Percentiles rank a stretch among this genome's conserved stretches.
Conservation (phyloP, 64 coral and sea anemone species). For the Montipora foliosa region DNA sequence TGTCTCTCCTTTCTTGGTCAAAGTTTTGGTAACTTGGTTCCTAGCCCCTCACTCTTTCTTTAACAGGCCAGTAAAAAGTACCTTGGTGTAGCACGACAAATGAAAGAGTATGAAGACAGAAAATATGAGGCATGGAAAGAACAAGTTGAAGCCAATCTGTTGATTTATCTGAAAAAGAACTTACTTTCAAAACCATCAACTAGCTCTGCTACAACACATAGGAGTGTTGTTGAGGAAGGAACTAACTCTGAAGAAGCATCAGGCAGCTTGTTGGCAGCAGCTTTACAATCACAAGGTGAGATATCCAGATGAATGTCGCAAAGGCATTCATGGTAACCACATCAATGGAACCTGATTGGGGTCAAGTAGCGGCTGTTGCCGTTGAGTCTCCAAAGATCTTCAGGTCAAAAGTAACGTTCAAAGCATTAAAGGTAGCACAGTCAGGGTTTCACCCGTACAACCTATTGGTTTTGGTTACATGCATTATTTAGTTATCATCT, state of each 20-base stretch:
- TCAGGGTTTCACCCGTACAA: too few species aligned
- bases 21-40: neutral
- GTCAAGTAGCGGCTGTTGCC: too few species aligned
- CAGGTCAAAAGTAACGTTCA: too few species aligned
- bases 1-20: neutral
- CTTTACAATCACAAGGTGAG: slow-evolving; percentile 33
- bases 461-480: too few species aligned
- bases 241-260: slow-evolving; percentile 72
- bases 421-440: too few species aligned
- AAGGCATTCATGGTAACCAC: too few species aligned
- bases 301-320: neutral
- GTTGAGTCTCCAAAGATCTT: too few species aligned
- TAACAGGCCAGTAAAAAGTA: slow-evolving; percentile 96
- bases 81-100: slow-evolving; percentile 89
- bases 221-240: slow-evolving; percentile 79
- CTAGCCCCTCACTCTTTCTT: too few species aligned
- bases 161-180: slow-evolving; percentile 97
- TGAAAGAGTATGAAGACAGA: slow-evolving; percentile 99
- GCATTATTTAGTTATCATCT: too few species aligned
- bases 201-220: slow-evolving; percentile 90
- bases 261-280: slow-evolving; percentile 28
- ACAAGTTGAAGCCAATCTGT: slow-evolving; percentile 93
- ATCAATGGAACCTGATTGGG: too few species aligned
- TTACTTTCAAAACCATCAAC: slow-evolving; percentile 76
- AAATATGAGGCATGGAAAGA: slow-evolving; percentile 96